Percentiles rank a stretch among this genome's conserved stretches.
Evolutionary conservation across 2,888 invertebrate species (phyloP).

Genomic region (Dascillus cervinus): DNA sequence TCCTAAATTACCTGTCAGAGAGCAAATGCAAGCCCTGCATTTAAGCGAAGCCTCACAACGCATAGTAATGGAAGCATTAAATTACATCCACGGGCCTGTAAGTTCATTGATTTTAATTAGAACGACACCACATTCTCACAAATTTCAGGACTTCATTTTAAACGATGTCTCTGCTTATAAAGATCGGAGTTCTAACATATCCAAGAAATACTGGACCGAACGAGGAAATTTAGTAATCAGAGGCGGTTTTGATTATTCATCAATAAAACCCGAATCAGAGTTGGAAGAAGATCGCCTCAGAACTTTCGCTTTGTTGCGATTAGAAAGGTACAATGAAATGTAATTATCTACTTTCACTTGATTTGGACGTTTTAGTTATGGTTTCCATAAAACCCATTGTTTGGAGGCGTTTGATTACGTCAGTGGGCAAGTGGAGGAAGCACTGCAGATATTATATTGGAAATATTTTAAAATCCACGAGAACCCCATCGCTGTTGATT

Average conservation of each 20-base stretch:
- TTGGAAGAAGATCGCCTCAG: slow-evolving; percentile 58
- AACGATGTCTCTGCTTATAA: slow-evolving; percentile 43
- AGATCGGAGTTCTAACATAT: slow-evolving; percentile 61
- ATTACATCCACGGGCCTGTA: slow-evolving; percentile 67
- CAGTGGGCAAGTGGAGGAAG: slow-evolving; percentile 60
- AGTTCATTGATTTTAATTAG: slow-evolving; percentile 35
- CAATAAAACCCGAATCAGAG: slow-evolving; percentile 46
- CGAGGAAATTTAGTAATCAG: slow-evolving; percentile 67
- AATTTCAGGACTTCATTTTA: slow-evolving; percentile 44
- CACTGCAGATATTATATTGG: slow-evolving; percentile 60
- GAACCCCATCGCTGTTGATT: slow-evolving; percentile 24
- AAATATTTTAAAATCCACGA: slow-evolving; percentile 58
- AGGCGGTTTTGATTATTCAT: slow-evolving; percentile 63
- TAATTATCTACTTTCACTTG: background rate
- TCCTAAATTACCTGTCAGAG: slow-evolving; percentile 52
- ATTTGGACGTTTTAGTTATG: slow-evolving; percentile 49
- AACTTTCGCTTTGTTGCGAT: slow-evolving; percentile 62
- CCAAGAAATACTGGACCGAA: slow-evolving; percentile 69
- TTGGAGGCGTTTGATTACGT: slow-evolving; percentile 63
- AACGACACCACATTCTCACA: slow-evolving; percentile 1
- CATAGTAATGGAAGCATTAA: slow-evolving; percentile 64
- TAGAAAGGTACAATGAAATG: slow-evolving; percentile 52
- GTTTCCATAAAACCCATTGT: slow-evolving; percentile 68
- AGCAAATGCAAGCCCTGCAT: slow-evolving; percentile 67
- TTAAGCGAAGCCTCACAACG: slow-evolving; percentile 63